Evolutionary conservation across 2,888 invertebrate genomes (phyloP), one percentile per base, ranked within the genome.

Genomic region (Nomada fabriciana): DNA sequence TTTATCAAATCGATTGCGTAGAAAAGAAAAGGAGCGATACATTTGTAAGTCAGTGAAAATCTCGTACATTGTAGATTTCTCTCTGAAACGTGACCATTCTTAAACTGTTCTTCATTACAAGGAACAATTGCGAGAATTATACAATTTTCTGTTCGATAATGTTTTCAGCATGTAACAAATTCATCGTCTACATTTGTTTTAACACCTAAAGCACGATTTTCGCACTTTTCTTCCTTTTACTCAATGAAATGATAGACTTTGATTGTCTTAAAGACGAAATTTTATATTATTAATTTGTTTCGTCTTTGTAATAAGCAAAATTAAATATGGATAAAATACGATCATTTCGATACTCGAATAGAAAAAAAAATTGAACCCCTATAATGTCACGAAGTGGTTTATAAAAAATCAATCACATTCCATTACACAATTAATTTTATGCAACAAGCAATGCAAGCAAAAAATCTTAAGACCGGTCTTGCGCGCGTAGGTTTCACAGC

Each of bases 11-110:
- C 36, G 0, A 71, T 52, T 29, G n/a, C 13, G 13, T 53, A 23
- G 18, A 10, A 23, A 25, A 53, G 25, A 36, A 50, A 78, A 53
- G 42, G 42, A 50, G 63, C 61, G 76, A 75, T 63, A 68, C 63
- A 76, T 68, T 63, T 50, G 36, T 47, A 20, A 47, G 7, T 73
- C 13, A 9, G 11, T 20, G 15, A 13, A 23, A 18, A 57, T n/a
- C 15, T 36, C n/a, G 11, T 2, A n/a, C n/a, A 36, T 47, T 47
- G 47, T 15, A 3, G 13, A 47, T 47, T 47, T 47, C 36, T 47
- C 47, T 47, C 36, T 47, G 15, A 15, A 47, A 47, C 11, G 15
- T 11, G 3, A 47, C 11, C 13, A 2, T 7, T 53, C n/a, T 64
- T 25, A 11, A 18, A 25, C 23, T 29, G 0, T 18, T 23, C 5